Evolutionary conservation across 2,797 vertebrate species (phyloP), one percentile per base, ranked within the genome.

Genomic region (Lacerta agilis): DNA sequence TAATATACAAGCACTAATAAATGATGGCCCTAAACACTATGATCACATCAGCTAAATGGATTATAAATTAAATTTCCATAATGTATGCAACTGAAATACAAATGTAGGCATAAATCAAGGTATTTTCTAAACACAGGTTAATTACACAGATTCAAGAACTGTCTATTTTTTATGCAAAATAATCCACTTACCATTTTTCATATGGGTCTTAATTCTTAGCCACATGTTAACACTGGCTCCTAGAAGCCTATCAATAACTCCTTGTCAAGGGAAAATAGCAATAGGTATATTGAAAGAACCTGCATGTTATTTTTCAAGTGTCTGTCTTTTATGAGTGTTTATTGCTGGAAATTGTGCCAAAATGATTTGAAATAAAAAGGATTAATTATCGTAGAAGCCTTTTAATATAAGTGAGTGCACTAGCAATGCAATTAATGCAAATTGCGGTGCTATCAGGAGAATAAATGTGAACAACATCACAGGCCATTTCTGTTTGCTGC

Each of bases 11-110:
- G 97, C 97, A 97, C 96, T 98, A 98, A 99, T 99, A 99, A 99
- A 98, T 98, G 98, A 98, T 98, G 96, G 98, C 97, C 97, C 98
- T 99, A 98, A 98, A 98, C 98, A 98, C 98, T 97, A 97, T 96
- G 98, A 98, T 95, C 97, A 96, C 99, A 99, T 99, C 98, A 99
- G 98, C 98, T 98, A 99, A 99, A 99, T 99, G 98, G 98, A 98
- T 99, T 99, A 99, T 99, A 99, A 99, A 99, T 99, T 99, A 98
- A 98, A 99, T 99, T 98, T 99, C 98, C 98, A 99, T 99, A 99
- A 99, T 98, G 98, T 96, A 98, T 98, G 98, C 98, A 98, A 98
- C 97, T 96, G 97, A 98, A 98, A 99, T 97, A 99, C 97, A 98
- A 97, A 98, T 95, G 90, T 94, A 85, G 95, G 94, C 98, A 97